A percentile compares a stretch with the other conserved stretches of the same genome.
Conservation (phyloP, 1,140 invertebrate species). For the Littorina saxatilis region DNA sequence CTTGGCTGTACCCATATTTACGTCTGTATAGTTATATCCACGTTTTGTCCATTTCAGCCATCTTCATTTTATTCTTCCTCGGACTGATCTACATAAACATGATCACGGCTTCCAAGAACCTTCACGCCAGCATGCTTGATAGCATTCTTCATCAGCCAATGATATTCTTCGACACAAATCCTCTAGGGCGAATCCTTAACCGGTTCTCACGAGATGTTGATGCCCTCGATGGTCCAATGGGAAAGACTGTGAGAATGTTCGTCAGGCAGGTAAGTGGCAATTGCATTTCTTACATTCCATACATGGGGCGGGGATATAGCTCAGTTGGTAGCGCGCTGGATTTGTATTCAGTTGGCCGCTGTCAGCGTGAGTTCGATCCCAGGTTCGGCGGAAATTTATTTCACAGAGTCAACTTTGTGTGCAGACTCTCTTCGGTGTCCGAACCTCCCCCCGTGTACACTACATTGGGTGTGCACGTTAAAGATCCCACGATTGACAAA, state of each 20-base stretch:
- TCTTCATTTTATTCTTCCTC: constrained; percentile 39
- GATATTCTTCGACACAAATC: constrained; percentile 81
- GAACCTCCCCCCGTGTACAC: too few relatives aligned
- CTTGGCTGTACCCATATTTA: constrained; percentile 31
- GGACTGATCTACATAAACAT: constrained; percentile 38
- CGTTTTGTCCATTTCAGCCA: constrained; percentile 17
- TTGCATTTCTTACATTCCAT: too few relatives aligned
- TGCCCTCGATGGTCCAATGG: constrained; percentile 69
- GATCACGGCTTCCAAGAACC: constrained; percentile 81
- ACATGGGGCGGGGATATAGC: too few relatives aligned
- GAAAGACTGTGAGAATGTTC: constrained; percentile 59
- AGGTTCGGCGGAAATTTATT: too few relatives aligned
- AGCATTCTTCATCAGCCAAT: constrained; percentile 78
- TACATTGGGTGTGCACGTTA: too few relatives aligned
- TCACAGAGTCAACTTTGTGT: too few relatives aligned
- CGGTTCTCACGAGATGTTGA: constrained; percentile 80
- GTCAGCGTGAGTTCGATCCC: too few relatives aligned
- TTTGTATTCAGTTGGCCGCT: too few relatives aligned
- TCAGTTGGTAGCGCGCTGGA: too few relatives aligned
- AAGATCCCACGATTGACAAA: too few relatives aligned
- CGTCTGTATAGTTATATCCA: too few relatives aligned
- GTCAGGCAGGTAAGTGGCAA: constrained; percentile 74
- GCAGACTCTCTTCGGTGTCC: too few relatives aligned
- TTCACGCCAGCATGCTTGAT: constrained; percentile 83
- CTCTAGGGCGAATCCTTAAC: constrained; percentile 79